Conservation (phyloP, 2,113 vertebrate species). For the Sarotherodon lohbergeri region DNA sequence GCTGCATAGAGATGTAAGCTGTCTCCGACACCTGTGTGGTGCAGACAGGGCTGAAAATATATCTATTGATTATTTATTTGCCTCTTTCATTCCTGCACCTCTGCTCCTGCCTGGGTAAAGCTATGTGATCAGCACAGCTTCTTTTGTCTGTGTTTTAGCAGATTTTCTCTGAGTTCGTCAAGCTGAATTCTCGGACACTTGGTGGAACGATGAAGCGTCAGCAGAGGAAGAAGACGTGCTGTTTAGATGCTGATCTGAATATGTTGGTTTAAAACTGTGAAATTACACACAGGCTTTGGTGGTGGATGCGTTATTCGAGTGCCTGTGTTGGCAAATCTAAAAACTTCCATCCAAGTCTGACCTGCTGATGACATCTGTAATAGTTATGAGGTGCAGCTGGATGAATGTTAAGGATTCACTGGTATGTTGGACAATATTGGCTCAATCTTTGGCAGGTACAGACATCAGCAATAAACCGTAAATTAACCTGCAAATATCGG, state of each 20-base stretch:
- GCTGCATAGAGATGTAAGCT: not conserved
- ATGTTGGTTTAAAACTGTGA: not conserved
- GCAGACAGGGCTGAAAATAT: not conserved
- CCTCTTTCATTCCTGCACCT: not conserved
- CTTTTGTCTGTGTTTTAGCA: not conserved
- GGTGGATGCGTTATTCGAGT: not conserved
- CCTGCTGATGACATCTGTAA: not conserved
- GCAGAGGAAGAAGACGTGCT: rapidly evolving
- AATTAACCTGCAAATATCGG: not conserved
- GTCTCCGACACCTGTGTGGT: not conserved
- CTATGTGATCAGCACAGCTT: not conserved
- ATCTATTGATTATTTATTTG: not conserved
- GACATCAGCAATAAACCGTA: rapidly evolving
- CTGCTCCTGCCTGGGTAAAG: not conserved
- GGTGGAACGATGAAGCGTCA: not conserved
- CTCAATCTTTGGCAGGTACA: not conserved
- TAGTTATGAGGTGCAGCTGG: not conserved
- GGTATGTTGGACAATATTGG: not conserved
- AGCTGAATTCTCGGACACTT: not conserved
- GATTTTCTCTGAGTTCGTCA: not conserved
- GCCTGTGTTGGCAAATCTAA: not conserved
- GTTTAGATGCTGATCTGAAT: not conserved
- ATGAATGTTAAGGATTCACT: not conserved
- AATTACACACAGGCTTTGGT: not conserved
- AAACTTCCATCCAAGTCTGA: not conserved